phyloP scores from a whole-genome alignment of 2,797 vertebrate genomes.

The Anguilla pacifica region DNA sequence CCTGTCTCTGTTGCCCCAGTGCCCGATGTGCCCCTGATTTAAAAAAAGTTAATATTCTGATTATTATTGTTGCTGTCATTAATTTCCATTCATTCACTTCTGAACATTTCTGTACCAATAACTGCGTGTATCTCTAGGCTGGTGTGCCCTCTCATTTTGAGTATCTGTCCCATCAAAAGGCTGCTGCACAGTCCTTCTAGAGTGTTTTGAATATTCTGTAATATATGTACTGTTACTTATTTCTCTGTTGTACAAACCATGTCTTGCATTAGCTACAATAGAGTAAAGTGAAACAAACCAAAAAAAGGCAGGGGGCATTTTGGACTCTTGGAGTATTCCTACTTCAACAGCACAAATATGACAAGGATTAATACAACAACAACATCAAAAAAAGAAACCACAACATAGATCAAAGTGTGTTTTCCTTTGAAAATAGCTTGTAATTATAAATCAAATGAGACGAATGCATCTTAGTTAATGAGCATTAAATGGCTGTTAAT shows the following conservation, averaged over 20 bases:
- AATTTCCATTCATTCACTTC: too few relatives aligned
- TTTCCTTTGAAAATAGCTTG: conserved; percentile 63
- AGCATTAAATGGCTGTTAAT: conserved; percentile 76
- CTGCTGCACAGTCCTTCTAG: too few relatives aligned
- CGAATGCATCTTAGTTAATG: conserved; percentile 73
- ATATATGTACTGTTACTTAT: background rate
- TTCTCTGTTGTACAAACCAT: too few relatives aligned
- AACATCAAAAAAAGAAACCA: conserved; percentile 50
- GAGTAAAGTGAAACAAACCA: background rate
- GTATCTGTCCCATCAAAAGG: too few relatives aligned
- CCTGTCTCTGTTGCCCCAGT: too few relatives aligned
- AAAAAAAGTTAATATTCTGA: too few relatives aligned
- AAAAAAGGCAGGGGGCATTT: background rate
- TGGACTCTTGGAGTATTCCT: background rate
- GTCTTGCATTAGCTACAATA: too few relatives aligned
- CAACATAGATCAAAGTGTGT: conserved; percentile 52
- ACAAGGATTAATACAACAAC: conserved; percentile 33
- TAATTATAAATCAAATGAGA: conserved; percentile 74
- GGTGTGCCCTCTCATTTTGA: too few relatives aligned
- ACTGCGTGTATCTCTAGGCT: too few relatives aligned
- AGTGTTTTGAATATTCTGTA: background rate
- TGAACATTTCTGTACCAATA: too few relatives aligned
- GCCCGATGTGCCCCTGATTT: too few relatives aligned
- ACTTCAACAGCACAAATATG: background rate
- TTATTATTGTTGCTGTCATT: too few relatives aligned